Base-by-base conservation (phyloP, 2,888 invertebrate genomes). In the Drosophila mayaguana region DNA sequence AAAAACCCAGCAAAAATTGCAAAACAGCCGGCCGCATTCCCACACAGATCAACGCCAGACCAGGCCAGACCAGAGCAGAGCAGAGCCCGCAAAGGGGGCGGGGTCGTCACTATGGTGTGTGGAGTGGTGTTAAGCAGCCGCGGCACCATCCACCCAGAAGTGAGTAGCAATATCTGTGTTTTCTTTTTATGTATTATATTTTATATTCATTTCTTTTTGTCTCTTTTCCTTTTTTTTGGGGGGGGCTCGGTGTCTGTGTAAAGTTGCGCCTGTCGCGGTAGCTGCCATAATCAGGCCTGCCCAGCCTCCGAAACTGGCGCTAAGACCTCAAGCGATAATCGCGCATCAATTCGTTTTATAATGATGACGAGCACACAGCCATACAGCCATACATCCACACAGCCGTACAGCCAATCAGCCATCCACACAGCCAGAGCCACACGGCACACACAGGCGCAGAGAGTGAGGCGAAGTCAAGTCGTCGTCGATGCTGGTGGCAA, bases 331-430 rank as follows among this genome's bases (percentile, higher is more conserved):
- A 74, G 88, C 86, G 87, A 89, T 88, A 88, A 88, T 88, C 87
- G 86, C 88, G 72, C 88, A 90, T 88, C 90, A 88, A 87, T 90
- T 90, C 90, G 88, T 90, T 89, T 90, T 89, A 90, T 90, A 87
- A 87, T 89, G 89, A 89, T 83, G 90, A 90, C 90, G 90, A 89
- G 79, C 65, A 69, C 54, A 59, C 60, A 54, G 36, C 34, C 63
- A 16, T 3, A 20, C 5, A 43, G 9, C 42, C 9, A 40, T 38
- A 65, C 38, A 56, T 20, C 36, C 42, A 38, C 6, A 43, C 34
- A 43, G 11, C 28, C 25, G 1, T 14, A 36, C 5, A 43, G n/a
- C 40, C n/a, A 38, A 34, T 63, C 36, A 55, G 28, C 36, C 36
- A 55, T 20, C 36, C 40, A 36, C 9, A 56, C 32, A 43, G 18